phyloP scores from a whole-genome alignment of 2,113 vertebrate species.

The Calonectris borealis region DNA sequence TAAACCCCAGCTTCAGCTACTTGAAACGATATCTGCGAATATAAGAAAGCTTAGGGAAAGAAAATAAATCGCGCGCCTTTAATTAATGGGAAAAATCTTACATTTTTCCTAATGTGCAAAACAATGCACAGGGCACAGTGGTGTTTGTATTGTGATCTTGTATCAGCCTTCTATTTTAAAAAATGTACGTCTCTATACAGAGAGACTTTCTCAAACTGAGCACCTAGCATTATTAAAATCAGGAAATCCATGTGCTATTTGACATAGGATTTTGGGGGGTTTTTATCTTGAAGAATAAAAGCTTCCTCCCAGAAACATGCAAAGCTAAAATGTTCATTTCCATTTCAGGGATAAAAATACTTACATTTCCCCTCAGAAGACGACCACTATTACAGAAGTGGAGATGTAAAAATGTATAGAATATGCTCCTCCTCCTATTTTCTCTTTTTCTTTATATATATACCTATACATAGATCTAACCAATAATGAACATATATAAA shows the following conservation, averaged over 20 bases:
- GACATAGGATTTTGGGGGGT: background rate
- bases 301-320: background rate
- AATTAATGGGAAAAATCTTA: background rate
- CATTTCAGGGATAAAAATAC: background rate
- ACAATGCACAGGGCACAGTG: background rate
- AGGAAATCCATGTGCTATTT: background rate
- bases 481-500: background rate
- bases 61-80: fast-evolving
- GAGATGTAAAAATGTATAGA: background rate
- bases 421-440: background rate
- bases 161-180: background rate
- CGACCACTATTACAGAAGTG: background rate
- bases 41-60: background rate
- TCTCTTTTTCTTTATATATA: background rate
- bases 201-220: background rate
- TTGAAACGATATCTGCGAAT: background rate
- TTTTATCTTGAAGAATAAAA: background rate
- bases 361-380: background rate
- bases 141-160: background rate
- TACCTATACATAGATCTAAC: background rate
- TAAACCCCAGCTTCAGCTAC: background rate
- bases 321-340: background rate
- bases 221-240: background rate
- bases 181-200: background rate
- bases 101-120: background rate